These are phyloP conservation scores for Etheostoma perlongum DNA, from an alignment of 2,797 vertebrate species.

Conservation along the genomic window DNA sequence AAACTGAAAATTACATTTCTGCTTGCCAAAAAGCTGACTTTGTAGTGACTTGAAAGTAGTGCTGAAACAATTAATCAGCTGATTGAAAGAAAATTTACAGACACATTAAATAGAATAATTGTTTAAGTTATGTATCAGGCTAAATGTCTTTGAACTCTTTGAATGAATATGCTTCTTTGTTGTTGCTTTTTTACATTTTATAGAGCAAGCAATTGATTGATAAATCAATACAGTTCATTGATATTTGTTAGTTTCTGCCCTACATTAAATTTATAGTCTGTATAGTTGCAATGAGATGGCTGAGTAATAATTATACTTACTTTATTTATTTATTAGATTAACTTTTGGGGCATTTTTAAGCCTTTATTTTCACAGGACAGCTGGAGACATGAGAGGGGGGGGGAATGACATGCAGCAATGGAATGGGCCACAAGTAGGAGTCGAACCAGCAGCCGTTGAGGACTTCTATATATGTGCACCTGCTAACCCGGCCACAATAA, in stretches of 20 bases:
- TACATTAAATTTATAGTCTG: background rate
- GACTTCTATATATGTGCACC: too few relatives aligned
- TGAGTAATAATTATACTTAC: background rate
- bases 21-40: conserved; percentile 5
- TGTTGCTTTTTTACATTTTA: background rate
- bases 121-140: background rate
- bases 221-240: background rate
- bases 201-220: background rate
- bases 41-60: background rate
- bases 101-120: background rate
- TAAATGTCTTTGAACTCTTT: background rate
- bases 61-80: background rate
- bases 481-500: too few relatives aligned
- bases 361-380: too few relatives aligned
- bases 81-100: background rate
- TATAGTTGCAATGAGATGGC: background rate
- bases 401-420: too few relatives aligned
- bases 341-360: too few relatives aligned
- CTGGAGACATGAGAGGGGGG: too few relatives aligned
- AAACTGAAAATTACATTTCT: conserved; percentile 6
- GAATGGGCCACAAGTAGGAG: too few relatives aligned
- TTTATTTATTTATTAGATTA: too few relatives aligned
- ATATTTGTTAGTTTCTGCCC: background rate
- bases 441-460: too few relatives aligned
- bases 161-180: too few relatives aligned